Base-by-base conservation (phyloP, 23 tunicate species). In the Oikopleura dioica region DNA sequence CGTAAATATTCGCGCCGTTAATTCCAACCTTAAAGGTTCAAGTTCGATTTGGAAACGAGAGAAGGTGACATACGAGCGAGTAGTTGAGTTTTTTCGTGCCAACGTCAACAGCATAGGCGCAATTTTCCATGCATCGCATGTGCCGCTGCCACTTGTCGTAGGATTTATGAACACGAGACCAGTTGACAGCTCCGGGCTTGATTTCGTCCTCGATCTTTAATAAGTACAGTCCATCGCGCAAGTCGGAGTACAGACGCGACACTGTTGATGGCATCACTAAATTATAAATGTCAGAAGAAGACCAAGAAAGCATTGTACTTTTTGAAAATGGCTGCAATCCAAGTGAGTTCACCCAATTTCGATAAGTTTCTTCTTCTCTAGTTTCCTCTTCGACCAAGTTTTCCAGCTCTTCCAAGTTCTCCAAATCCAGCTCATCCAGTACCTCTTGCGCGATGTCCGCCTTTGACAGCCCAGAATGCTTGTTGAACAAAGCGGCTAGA, bases 261-360 rank as follows among this genome's bases (percentile, higher is more conserved):
- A 63, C 26, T 2, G 16, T 63, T 2, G 4, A 5, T 5, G 72
- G 72, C 72, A 63, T 63, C 4, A 28, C 29, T n/a, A n/a, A n/a
- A n/a, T n/a, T n/a, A n/a, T n/a, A n/a, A n/a, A n/a, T n/a, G n/a
- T n/a, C n/a, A n/a, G n/a, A n/a, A n/a, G n/a, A n/a, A n/a, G n/a
- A n/a, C n/a, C n/a, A n/a, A n/a, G n/a, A n/a, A n/a, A n/a, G n/a
- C n/a, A n/a, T n/a, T n/a, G n/a, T n/a, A n/a, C n/a, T n/a, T 23
- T 24, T 28, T 31, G 72, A 63, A 63, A 63, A 12, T 24, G 95
- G 99, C 1, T 84, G 38, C 44, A 86, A 84, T 30, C 99, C 99
- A 51, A 94, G 58, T 38, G 88, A 83, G 86, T 94, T 94, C 95
- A 94, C 87, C 99, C 99, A 94, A 81, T 94, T 94, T 26, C 95